Base-by-base conservation (phyloP, 2,888 invertebrate species). In the Thysanoteuthis rhombus region DNA sequence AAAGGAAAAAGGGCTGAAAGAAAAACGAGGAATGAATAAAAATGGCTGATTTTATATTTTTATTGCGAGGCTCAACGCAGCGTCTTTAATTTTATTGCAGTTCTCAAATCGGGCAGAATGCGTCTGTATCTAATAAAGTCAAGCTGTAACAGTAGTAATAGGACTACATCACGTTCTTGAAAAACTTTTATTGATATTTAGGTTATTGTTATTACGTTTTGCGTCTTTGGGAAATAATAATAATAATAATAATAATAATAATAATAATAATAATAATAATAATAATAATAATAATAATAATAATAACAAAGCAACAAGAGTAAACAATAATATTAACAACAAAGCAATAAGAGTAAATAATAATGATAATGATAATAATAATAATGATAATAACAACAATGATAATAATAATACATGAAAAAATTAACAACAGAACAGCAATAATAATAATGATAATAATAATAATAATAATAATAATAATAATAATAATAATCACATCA, bases 31-130 rank as follows among this genome's bases (percentile, higher is more conserved):
- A 75, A 75, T 75, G 75, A 75, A 75, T 75, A 75, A 75, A 75
- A 75, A 75, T 75, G 75, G 75, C 36, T 36, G 75, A 75, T 36
- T 75, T 75, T 75, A 75, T 75, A 75, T n/a, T n/a, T 75, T 75
- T 75, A 75, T 75, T 75, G 75, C 75, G n/a, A n/a, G 19, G 75
- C 75, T 75, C 75, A 75, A 36, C 75, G 36, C 36, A 36, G n/a
- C 75, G n/a, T n/a, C 75, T 75, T 75, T 75, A 75, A 75, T 75
- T 75, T 75, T 75, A 75, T 75, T 75, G 75, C 75, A 75, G 75
- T n/a, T 36, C 75, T 75, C n/a, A 75, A 75, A n/a, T 75, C 75
- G 75, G 75, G 75, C n/a, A n/a, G 75, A 75, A 75, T 75, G 75
- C 75, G 75, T 75, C 75, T 75, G 75, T 75, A 75, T 75, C 75